Conservation (phyloP, 2,113 vertebrate species). For the Tupaia tana region DNA sequence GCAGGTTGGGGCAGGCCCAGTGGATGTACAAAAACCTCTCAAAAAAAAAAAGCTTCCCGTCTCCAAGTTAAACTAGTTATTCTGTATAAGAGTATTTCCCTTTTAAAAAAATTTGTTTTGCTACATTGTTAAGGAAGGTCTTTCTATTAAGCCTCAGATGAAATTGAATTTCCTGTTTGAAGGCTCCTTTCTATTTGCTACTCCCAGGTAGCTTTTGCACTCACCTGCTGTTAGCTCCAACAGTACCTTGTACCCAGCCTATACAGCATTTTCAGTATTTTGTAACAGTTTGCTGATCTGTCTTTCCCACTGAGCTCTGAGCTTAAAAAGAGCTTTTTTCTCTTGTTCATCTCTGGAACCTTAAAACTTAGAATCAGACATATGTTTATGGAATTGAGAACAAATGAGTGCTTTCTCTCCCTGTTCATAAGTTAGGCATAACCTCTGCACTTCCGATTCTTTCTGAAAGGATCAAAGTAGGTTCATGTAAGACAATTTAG, state of each 20-base stretch:
- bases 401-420: not conserved
- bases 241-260: not conserved
- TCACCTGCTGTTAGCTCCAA: not conserved
- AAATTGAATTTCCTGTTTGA: not conserved
- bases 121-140: not conserved
- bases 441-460: not conserved
- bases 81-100: too few species aligned
- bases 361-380: not conserved
- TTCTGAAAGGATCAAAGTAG: not conserved
- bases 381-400: not conserved
- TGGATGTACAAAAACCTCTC: not conserved
- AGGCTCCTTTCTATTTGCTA: not conserved
- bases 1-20: not conserved
- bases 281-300: not conserved
- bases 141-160: not conserved
- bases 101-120: too few species aligned
- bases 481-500: not conserved
- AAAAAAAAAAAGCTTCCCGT: not conserved
- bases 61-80: not conserved
- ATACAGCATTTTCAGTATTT: not conserved
- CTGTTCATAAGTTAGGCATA: not conserved
- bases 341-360: not conserved
- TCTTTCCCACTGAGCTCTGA: not conserved
- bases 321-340: not conserved
- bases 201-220: not conserved